Conservation (phyloP, 2,797 vertebrate species). For the Pterois miles region DNA sequence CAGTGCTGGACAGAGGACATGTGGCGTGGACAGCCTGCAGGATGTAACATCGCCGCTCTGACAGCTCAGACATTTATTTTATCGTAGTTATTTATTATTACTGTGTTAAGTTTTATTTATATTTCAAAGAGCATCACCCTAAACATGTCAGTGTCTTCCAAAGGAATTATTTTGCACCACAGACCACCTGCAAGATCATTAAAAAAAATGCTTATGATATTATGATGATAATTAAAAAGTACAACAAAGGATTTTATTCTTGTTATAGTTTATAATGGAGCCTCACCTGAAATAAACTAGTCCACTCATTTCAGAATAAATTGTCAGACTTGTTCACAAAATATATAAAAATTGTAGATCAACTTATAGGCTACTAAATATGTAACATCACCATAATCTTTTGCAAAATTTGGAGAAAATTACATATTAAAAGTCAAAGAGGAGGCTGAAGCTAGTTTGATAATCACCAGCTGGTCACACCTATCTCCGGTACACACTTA, state of each 20-base stretch:
- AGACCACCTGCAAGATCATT: neutral
- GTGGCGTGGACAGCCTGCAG: neutral
- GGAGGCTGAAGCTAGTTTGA: neutral
- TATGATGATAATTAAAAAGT: too few relatives aligned
- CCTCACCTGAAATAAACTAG: neutral
- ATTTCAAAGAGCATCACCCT: neutral
- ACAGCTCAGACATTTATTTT: conserved; percentile 2
- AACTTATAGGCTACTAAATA: neutral
- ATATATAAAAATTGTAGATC: neutral
- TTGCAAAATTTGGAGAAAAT: neutral
- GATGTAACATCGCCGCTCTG: neutral
- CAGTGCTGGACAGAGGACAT: conserved; percentile 10
- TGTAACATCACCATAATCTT: neutral
- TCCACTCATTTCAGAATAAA: neutral
- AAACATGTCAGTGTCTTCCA: neutral
- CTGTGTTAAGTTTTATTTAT: neutral
- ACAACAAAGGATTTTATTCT: neutral
- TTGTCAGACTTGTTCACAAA: neutral
- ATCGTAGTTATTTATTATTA: neutral
- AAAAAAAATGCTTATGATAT: neutral
- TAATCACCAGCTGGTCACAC: neutral
- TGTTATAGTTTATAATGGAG: neutral
- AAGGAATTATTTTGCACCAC: neutral
- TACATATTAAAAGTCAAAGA: too few relatives aligned
- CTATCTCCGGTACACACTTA: neutral